Percentiles rank a stretch among this genome's conserved stretches.
These are phyloP conservation scores for Rhinophrynus dorsalis DNA, from an alignment of 2,797 vertebrate genomes.

Conservation along the genomic window DNA sequence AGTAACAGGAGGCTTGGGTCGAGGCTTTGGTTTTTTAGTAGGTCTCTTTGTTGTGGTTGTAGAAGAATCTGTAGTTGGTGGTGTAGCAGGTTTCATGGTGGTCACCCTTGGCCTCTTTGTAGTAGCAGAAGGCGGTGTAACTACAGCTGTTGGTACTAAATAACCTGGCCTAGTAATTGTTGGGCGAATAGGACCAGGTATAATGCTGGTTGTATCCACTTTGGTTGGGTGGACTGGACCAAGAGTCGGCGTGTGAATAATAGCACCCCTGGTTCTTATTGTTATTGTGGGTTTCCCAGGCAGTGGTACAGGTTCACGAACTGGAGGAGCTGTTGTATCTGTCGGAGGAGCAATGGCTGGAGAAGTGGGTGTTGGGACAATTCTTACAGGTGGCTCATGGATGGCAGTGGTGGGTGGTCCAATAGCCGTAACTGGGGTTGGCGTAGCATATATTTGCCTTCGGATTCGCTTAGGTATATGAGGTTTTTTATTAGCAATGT, in stretches of 20 bases:
- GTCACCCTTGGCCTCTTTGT: conserved; percentile 77
- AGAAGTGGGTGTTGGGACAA: conserved; percentile 91
- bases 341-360: conserved; percentile 90
- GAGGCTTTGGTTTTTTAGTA: conserved; percentile 73
- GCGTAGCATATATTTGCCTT: conserved; percentile 89
- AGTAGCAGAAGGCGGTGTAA: conserved; percentile 79
- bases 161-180: conserved; percentile 83
- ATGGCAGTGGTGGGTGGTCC: conserved; percentile 85
- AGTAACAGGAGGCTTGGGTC: conserved; percentile 70
- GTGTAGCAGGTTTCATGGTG: conserved; percentile 75
- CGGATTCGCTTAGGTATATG: conserved; percentile 86
- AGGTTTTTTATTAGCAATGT: conserved; percentile 96
- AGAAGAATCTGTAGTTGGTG: conserved; percentile 69
- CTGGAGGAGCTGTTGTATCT: conserved; percentile 82
- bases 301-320: conserved; percentile 85
- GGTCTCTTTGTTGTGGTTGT: conserved; percentile 77
- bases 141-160: conserved; percentile 83
- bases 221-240: conserved; percentile 89
- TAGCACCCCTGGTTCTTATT: conserved; percentile 84
- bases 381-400: conserved; percentile 84
- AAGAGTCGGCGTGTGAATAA: conserved; percentile 87
- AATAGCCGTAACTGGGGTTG: conserved; percentile 75
- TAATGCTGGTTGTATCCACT: conserved; percentile 80
- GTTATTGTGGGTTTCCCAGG: conserved; percentile 88
- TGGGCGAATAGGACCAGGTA: conserved; percentile 80